Evolutionary conservation across 2,888 invertebrate species (phyloP), one percentile per base, ranked within the genome.

Genomic region (Torymus auratus): DNA sequence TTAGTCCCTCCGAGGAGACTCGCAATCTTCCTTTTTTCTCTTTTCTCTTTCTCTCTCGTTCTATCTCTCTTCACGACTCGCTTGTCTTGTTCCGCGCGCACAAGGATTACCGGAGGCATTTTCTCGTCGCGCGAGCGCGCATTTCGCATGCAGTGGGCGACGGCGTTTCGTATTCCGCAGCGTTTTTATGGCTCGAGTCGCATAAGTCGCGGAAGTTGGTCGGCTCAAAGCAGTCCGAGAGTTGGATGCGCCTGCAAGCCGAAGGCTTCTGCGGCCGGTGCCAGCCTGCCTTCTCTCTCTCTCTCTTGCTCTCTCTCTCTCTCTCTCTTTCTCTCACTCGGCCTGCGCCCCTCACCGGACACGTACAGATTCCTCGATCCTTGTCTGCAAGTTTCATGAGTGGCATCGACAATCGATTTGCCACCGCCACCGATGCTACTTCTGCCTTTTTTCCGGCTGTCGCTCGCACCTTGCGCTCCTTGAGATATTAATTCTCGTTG

Each of bases 81-180:
- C 23, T 55, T 41, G 41, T 13, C 15, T 50, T 53, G n/a, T 56
- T 67, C 50, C 0, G 56, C 53, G 60, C 52, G 62, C 41, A 41
- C 41, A 17, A 12, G 62, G 62, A 78, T 56, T 56, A 73, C 52
- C 78, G 67, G 55, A 41, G 79, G 79, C 69, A 70, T 79, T 76
- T 76, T 75, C 80, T 76, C 82, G 80, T 76, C 70, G 80, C 77
- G 62, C 23, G n/a, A n/a, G 82, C 52, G 67, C 83, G 73, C 64
- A 83, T 83, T 83, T 78, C 76, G 81, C 81, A 83, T 83, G 83
- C 83, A 71, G 79, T 68, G 72, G 78, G 55, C 41, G 50, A 28
- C 73, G 76, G 50, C 80, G 78, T 81, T 83, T 83, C 81, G 81
- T 83, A 83, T 83, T 81, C 83, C 78, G 74, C 58, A 50, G 70